Evolutionary conservation across 1,140 invertebrate species (phyloP), one percentile per base, ranked within the genome.

Genomic region (Drosophila gunungcola): DNA sequence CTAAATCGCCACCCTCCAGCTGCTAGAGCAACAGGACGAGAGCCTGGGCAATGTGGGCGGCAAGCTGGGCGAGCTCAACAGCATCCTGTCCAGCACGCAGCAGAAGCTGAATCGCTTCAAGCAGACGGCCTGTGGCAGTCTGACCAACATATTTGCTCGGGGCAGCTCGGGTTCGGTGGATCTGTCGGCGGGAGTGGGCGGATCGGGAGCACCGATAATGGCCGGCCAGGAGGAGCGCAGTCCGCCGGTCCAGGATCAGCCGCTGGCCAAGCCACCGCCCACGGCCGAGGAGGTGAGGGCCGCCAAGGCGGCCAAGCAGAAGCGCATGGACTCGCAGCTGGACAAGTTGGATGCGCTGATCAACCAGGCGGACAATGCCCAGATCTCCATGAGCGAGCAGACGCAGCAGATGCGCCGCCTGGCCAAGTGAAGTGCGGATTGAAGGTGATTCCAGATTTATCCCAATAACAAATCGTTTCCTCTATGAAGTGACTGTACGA

Each of bases 81-180:
- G 93, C 21, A 97, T 97, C 58, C 92, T 98, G 39, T 95, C 94
- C 75, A 94, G 94, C 25, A 98, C 97, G 1, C 97, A 98, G 92
- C 96, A 96, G 60, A 97, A 97, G 93, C 93, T 99, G 45, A 98
- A 97, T 93, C 95, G 95, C 86, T 95, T 98, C 73, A 98, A 98
- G 94, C 96, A 92, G 27, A 81, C 77, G 27, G 85, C 90, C 4
- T 80, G 80, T 29, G 84, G 84, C 58, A 92, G 86, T n/a, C 43
- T 92, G 3, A 80, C 78, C 3, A 92, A 85, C 25, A 86, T 91
- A 7, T 91, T 92, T 29, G 52, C 73, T 3, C 60, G 81, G 5
- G 60, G 92, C 58, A 91, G 91, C 34, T 80, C 92, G 3, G 84
- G 93, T 4, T 93, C 93, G 49, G 69, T 84, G 39, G 70, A 74